Evolutionary conservation across 2,888 invertebrate species (phyloP), one percentile per base, ranked within the genome.

Genomic region (Ceramica pisi): DNA sequence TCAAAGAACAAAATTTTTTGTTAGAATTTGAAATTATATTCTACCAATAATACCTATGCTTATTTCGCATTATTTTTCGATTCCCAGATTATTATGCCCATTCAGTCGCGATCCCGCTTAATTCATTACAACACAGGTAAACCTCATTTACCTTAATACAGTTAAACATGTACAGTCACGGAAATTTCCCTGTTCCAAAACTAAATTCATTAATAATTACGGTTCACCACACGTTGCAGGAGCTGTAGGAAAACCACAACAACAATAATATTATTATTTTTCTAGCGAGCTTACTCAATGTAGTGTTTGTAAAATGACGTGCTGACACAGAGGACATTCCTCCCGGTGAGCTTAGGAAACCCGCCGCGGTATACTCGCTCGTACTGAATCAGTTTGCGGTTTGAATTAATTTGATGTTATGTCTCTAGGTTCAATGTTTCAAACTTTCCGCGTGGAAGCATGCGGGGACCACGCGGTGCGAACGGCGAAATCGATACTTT

Each of bases 231-330:
- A 23, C 35, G 1, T 35, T 26, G n/a, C 35, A 23, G 14, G 21
- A 23, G 9, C 14, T 46, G 62, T 23, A 44, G 53, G 79, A 26
- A 79, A 81, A 79, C 71, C 78, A 71, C 55, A 66, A 71, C 51
- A 66, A 57, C 50, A 62, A 59, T 63, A 81, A 77, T 71, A 64
- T 53, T 67, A 66, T 74, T 31, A 19, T 48, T 26, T 10, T 44
- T 26, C 26, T 14, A 44, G 19, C 44, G 16, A 48, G 46, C 19
- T 44, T 50, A 51, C 57, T 7, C 70, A 59, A 57, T 23, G 48
- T 23, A 2, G 26, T 46, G 61, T 38, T 26, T 38, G 51, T 53
- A 44, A 44, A 31, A 16, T 9, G 12, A 75, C 44, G 9, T 44
- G n/a, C 14, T 44, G 19, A 56, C 38, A 26, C 60, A 44, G 41